Evolutionary conservation across 2,888 invertebrate species (phyloP).

Genomic region (Lomographa bimaculata): DNA sequence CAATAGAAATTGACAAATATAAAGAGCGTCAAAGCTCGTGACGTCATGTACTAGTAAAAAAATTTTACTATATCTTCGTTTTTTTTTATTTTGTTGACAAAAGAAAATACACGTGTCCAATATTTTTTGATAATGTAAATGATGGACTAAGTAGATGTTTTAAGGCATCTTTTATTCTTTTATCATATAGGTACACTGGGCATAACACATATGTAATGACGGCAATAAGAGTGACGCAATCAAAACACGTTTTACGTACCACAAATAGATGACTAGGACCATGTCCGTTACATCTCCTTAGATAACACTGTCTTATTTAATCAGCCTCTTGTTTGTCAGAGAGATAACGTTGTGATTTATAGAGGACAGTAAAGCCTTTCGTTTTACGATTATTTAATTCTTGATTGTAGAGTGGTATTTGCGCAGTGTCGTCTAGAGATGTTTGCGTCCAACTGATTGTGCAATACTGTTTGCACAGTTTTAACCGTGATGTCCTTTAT

Average conservation of each 20-base stretch:
- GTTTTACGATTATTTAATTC: slow-evolving; percentile 73
- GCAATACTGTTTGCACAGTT: slow-evolving; percentile 47
- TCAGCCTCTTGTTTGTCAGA: slow-evolving; percentile 68
- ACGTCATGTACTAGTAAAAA: too few relatives aligned
- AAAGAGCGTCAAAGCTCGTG: too few relatives aligned
- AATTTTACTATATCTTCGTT: too few relatives aligned
- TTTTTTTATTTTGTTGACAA: too few relatives aligned
- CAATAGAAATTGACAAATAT: too few relatives aligned
- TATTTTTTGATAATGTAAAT: too few relatives aligned
- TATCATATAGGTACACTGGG: too few relatives aligned
- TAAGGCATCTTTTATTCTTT: too few relatives aligned
- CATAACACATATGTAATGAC: too few relatives aligned
- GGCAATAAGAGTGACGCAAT: too few relatives aligned
- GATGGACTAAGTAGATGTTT: too few relatives aligned
- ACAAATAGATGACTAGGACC: slow-evolving; percentile 30
- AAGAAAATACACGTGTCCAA: too few relatives aligned
- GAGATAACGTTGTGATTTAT: slow-evolving; percentile 73
- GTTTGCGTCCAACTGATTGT: slow-evolving; percentile 61
- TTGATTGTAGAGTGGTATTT: slow-evolving; percentile 67
- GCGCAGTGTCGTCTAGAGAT: slow-evolving; percentile 38
- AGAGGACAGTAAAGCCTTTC: slow-evolving; percentile 70
- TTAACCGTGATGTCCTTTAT: slow-evolving; percentile 55
- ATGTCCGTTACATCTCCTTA: slow-evolving; percentile 68
- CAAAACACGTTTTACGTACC: background rate
- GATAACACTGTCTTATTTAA: slow-evolving; percentile 74